Evolutionary conservation across 2,888 invertebrate species (phyloP).

Genomic region (Pherbina coryleti): DNA sequence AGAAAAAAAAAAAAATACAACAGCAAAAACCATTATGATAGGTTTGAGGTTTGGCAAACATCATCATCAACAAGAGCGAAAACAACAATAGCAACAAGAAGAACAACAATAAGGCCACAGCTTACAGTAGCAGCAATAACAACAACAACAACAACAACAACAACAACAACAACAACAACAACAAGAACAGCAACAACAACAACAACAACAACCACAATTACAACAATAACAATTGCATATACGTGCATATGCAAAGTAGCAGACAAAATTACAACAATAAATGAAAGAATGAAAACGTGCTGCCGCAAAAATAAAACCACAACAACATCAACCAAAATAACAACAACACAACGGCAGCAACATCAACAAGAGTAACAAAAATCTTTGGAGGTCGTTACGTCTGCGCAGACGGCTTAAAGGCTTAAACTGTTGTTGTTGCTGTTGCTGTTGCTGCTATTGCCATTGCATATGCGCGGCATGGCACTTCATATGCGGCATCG

Average conservation of each 20-base stretch:
- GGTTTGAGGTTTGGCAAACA: slow-evolving; percentile 43
- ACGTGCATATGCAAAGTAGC: slow-evolving; percentile 37
- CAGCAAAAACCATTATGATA: slow-evolving; percentile 30
- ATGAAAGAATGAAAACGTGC: slow-evolving; percentile 28
- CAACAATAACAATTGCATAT: slow-evolving; percentile 27
- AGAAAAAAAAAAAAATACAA: neutral
- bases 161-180: slow-evolving; percentile 21
- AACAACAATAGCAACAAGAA: slow-evolving; percentile 10
- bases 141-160: slow-evolving; percentile 11
- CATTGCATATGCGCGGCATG: slow-evolving; percentile 24
- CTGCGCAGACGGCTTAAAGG: slow-evolving; percentile 20
- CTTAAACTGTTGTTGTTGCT: neutral
- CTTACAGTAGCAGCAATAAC: slow-evolving; percentile 9
- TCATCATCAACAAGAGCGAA: slow-evolving; percentile 42
- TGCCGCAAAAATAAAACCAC: slow-evolving; percentile 4
- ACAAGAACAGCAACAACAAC: slow-evolving; percentile 3
- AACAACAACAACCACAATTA: slow-evolving; percentile 3
- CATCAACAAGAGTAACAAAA: neutral
- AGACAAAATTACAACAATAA: slow-evolving; percentile 36
- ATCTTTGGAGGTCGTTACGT: slow-evolving; percentile 40
- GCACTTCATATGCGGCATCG: neutral
- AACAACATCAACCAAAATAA: neutral
- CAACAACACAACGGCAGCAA: slow-evolving; percentile 6
- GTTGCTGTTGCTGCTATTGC: slow-evolving; percentile 8
- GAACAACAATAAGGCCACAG: slow-evolving; percentile 6